phyloP scores from a whole-genome alignment of 2,113 vertebrate genomes.

The Riparia riparia region DNA sequence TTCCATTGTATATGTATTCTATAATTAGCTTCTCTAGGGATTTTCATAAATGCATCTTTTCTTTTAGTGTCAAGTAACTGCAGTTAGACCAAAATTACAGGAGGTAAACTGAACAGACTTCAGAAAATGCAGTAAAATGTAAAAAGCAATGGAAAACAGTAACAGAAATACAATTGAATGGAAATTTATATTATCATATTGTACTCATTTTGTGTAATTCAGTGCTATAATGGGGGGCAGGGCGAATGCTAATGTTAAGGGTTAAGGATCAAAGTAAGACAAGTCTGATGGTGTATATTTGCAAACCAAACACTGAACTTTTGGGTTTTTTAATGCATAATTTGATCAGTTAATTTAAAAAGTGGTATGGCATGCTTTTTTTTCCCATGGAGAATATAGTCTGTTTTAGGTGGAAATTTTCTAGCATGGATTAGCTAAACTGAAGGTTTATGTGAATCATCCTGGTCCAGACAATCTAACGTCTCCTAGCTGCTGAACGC shows the following conservation, averaged over 20 bases:
- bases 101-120: not conserved
- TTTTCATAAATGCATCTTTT: not conserved
- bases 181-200: not conserved
- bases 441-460: not conserved
- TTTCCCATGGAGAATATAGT: not conserved
- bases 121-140: not conserved
- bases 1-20: not conserved
- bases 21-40: not conserved
- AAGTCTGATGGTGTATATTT: not conserved
- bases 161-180: not conserved
- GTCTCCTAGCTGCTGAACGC: not conserved
- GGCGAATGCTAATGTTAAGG: not conserved
- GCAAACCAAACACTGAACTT: not conserved
- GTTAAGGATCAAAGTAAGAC: not conserved
- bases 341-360: not conserved
- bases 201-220: not conserved
- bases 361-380: not conserved
- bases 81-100: not conserved
- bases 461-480: not conserved
- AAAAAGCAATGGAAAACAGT: not conserved
- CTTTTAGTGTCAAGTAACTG: not conserved
- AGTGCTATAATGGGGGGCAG: not conserved
- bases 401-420: not conserved
- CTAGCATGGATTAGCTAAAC: accelerated
- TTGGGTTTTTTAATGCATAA: not conserved